phyloP scores from a whole-genome alignment of 92 coral and sea anemone species.

The Epizoanthus ramosus region DNA sequence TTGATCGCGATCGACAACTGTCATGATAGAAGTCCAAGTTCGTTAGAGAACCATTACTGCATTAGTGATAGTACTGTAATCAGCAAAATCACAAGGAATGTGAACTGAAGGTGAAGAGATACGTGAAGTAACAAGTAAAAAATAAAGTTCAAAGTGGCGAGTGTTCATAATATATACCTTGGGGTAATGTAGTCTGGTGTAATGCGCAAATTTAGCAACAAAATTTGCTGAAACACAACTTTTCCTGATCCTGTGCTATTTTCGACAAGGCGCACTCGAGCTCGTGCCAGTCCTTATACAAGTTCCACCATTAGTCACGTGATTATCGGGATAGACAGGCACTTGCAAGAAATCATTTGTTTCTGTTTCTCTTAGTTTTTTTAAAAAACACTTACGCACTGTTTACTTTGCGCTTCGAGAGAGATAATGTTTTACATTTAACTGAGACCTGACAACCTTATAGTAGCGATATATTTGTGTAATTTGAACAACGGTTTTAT shows the following conservation, averaged over 20 bases:
- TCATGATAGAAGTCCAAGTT: neutral
- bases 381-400: no score
- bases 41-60: neutral
- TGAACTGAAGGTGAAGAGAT: neutral
- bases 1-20: neutral
- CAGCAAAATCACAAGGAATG: neutral
- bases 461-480: no score
- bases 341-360: no score
- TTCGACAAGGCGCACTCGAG: neutral
- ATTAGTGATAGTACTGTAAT: no score
- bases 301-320: neutral
- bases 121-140: neutral
- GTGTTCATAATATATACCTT: constrained; percentile 23
- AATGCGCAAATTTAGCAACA: neutral
- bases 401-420: neutral
- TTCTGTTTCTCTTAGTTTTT: no score
- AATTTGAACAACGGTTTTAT: no score
- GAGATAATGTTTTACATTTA: neutral
- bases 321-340: neutral
- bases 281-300: constrained; percentile 1
- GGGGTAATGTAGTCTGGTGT: neutral
- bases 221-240: neutral
- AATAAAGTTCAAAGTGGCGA: neutral
- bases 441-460: no score
- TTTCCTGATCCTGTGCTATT: neutral